Evolutionary conservation across 1,140 invertebrate genomes (phyloP).

Genomic region (Batillaria attramentaria): DNA sequence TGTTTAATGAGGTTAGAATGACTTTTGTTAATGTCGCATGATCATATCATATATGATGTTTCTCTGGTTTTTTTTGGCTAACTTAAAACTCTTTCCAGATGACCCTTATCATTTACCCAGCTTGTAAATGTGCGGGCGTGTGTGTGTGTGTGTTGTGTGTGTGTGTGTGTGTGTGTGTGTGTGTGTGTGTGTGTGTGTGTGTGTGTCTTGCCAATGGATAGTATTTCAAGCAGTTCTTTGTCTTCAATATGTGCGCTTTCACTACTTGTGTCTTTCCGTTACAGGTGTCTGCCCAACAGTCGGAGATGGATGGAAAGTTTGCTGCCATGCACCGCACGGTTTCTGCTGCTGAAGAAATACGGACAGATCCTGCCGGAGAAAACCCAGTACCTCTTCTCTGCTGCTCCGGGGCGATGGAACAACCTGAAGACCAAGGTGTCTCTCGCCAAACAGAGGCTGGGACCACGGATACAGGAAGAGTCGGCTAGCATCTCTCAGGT

Average conservation of each 20-base stretch:
- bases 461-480: conserved; percentile 71
- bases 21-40: too few species aligned
- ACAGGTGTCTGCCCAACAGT: conserved; percentile 70
- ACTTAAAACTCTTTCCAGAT: too few species aligned
- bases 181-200: too few species aligned
- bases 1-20: conserved; percentile 70
- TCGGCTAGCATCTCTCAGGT: conserved; percentile 69
- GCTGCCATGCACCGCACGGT: conserved; percentile 69
- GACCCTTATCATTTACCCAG: too few species aligned
- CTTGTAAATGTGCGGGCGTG: too few species aligned
- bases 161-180: too few species aligned
- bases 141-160: too few species aligned
- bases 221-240: too few species aligned
- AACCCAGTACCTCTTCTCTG: conserved; percentile 65
- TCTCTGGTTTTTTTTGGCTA: too few species aligned
- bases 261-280: background rate
- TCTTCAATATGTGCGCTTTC: too few species aligned
- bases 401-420: conserved; percentile 68
- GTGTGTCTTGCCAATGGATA: too few species aligned
- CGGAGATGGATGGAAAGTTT: conserved; percentile 71
- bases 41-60: too few species aligned
- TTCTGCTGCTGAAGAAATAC: conserved; percentile 69
- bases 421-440: conserved; percentile 72
- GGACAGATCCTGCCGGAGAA: conserved; percentile 65
- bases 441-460: conserved; percentile 71